Conservation (phyloP, 1,140 invertebrate species). For the Drosophila triauraria region DNA sequence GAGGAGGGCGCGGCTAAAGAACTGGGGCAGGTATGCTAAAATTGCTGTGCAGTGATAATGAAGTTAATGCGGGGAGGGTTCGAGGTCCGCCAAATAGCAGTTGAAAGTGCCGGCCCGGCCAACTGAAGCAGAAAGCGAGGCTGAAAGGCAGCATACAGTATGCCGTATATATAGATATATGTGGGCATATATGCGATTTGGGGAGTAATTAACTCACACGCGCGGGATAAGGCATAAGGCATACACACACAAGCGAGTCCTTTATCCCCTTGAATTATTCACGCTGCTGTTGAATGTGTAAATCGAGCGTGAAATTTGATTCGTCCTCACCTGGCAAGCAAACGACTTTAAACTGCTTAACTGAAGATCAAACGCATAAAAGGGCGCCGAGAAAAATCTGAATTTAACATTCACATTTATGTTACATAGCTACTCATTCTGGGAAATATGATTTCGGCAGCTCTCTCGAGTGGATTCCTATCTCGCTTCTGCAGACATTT, state of each 20-base stretch:
- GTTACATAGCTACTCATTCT: background rate
- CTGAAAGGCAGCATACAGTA: background rate
- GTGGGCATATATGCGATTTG: constrained; percentile 4
- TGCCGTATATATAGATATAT: background rate
- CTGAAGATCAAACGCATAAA: constrained; percentile 7
- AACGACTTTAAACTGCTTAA: constrained; percentile 40
- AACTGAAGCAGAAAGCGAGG: constrained; percentile 28
- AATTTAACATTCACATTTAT: constrained; percentile 4
- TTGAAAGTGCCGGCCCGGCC: constrained; percentile 33
- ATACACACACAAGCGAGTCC: background rate
- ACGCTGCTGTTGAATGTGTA: constrained; percentile 36
- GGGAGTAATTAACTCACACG: constrained; percentile 51
- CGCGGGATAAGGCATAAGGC: constrained; percentile 22
- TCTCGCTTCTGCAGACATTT: constrained; percentile 22
- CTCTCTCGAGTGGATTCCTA: constrained; percentile 18
- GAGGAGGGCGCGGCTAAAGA: constrained; percentile 39
- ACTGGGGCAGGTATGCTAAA: constrained; percentile 41
- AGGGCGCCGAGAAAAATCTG: constrained; percentile 17
- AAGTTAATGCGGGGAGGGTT: constrained; percentile 64
- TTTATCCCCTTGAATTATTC: constrained; percentile 55
- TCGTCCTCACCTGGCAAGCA: constrained; percentile 29
- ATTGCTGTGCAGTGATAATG: constrained; percentile 75
- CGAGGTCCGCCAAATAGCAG: constrained; percentile 32
- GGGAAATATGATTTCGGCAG: constrained; percentile 38
- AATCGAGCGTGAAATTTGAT: constrained; percentile 69